Evolutionary conservation across 2,113 vertebrate genomes (phyloP), one percentile per base, ranked within the genome.

Genomic region (Arothron firmamentum): DNA sequence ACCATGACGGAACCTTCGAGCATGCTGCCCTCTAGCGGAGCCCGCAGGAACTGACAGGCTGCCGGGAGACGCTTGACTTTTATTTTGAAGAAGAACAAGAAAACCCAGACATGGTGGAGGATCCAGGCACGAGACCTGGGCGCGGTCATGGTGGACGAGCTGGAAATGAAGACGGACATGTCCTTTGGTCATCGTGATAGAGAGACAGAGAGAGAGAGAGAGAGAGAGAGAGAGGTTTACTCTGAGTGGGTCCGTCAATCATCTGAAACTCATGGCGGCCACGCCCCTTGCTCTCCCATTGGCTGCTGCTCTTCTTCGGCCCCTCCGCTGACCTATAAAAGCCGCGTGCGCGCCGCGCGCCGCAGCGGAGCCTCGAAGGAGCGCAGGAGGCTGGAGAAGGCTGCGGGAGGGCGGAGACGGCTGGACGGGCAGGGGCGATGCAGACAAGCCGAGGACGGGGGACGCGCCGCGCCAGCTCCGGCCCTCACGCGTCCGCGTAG

Each of bases 251-350:
- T 17, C 69, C 28, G 59, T 61, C 62, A 11, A 17, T 17, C 43
- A 45, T 17, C 16, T 45, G 5, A 16, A 16, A 16, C 43, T 15
- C 14, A 45, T 45, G 16, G 14, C 6, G 59, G 68, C 49, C 83
- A 77, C 89, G 77, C 89, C 90, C 48, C 68, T 77, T 74, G 31
- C 15, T 1, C 42, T 63, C 59, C 57, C 8, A 91, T 79, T 91
- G 89, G 90, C 76, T 70, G 59, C 50, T 3, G 51, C 60, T 66
- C 56, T 46, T 72, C 77, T 78, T 80, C 74, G 72, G 53, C 52
- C 13, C 62, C 53, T 55, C 25, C 6, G 51, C 3, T 45, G 28
- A 12, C 1, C 70, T 81, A 86, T 88, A 89, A 89, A 85, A 82
- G 76, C 64, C 34, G 63, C 42, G 60, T 77, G 70, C 79, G 73